Conservation (phyloP, 30 jellyfish, hydroid and myxozoan genomes). For the Cassiopea andromeda region DNA sequence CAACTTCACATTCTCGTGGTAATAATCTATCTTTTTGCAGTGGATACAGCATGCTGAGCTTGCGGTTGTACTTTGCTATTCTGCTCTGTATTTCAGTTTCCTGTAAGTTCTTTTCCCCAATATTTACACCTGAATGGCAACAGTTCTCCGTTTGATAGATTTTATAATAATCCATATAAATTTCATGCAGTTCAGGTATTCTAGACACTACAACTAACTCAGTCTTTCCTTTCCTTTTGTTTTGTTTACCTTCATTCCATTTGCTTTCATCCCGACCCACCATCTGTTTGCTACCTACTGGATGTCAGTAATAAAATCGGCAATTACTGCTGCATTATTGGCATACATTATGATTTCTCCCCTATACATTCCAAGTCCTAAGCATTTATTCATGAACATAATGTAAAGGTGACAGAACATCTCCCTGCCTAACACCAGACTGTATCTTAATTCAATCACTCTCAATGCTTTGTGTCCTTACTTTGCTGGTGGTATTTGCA, state of each 20-base stretch:
- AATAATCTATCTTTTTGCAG: background rate
- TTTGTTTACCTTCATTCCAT: background rate
- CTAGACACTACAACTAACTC: background rate
- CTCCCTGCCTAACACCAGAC: background rate
- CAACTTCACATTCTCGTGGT: background rate
- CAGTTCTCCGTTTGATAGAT: background rate
- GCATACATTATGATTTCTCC: background rate
- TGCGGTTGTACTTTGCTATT: background rate
- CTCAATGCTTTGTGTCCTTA: background rate
- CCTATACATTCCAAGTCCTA: background rate
- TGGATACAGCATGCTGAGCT: background rate
- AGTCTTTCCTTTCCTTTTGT: background rate
- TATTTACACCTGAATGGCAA: background rate
- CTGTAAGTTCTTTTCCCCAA: background rate
- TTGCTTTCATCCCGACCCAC: background rate
- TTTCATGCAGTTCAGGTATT: background rate
- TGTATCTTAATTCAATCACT: background rate
- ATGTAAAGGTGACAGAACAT: background rate
- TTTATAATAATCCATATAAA: background rate
- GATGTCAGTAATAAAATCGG: background rate
- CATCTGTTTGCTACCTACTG: background rate
- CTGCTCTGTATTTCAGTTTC: background rate
- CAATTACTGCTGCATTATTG: background rate
- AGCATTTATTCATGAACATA: background rate
- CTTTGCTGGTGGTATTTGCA: background rate